These are phyloP conservation scores for Poliocrania exsul DNA, from an alignment of 2,797 vertebrate species.

Conservation along the genomic window DNA sequence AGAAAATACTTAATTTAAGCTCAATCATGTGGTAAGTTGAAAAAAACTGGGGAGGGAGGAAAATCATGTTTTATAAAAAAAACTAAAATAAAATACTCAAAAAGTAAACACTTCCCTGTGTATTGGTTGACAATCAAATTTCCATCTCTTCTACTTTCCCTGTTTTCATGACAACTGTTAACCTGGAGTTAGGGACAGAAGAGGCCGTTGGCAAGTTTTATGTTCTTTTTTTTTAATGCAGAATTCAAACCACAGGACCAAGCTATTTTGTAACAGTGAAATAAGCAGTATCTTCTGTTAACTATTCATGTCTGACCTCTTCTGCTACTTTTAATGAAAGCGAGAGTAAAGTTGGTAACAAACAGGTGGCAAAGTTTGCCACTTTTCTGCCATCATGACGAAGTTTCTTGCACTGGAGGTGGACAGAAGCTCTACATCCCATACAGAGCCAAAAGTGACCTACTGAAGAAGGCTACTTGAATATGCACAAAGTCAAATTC, in stretches of 20 bases:
- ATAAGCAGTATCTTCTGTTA: neutral
- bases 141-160: neutral
- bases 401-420: neutral
- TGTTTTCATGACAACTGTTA: neutral
- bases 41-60: neutral
- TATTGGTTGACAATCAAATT: neutral
- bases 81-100: neutral
- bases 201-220: neutral
- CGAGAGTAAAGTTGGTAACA: neutral
- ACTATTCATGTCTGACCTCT: neutral
- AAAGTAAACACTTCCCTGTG: neutral
- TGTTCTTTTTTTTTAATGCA: neutral
- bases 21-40: neutral
- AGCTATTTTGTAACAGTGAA: neutral
- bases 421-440: neutral
- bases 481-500: neutral
- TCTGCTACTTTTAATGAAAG: neutral
- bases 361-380: neutral
- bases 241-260: neutral
- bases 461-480: neutral
- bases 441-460: neutral
- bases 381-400: neutral
- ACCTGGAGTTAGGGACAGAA: neutral
- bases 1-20: slow-evolving; percentile 13
- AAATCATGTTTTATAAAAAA: neutral